Conservation (phyloP, 1,140 invertebrate species). For the Drosophila carrolli region DNA sequence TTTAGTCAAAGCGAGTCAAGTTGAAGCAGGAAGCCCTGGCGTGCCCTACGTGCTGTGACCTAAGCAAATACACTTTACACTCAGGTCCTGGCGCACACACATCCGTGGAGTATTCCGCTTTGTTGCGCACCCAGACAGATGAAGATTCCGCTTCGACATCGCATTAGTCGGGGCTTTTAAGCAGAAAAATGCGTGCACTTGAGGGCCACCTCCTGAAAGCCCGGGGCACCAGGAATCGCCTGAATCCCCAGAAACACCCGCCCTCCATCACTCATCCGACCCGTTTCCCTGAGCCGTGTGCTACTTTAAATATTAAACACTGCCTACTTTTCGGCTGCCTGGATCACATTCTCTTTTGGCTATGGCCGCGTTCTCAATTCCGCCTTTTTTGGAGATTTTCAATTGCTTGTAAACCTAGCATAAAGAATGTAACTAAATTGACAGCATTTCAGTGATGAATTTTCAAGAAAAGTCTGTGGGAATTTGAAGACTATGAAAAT, state of each 20-base stretch:
- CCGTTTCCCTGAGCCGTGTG: slow-evolving; percentile 7
- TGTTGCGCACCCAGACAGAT: slow-evolving; percentile 72
- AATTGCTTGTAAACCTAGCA: not conserved
- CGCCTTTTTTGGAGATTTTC: not conserved
- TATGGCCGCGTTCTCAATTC: not conserved
- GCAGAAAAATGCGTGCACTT: slow-evolving; percentile 83
- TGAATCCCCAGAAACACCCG: slow-evolving; percentile 16
- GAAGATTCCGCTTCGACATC: slow-evolving; percentile 51
- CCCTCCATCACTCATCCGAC: slow-evolving; percentile 27
- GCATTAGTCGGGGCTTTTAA: slow-evolving; percentile 82
- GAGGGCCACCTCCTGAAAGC: slow-evolving; percentile 29
- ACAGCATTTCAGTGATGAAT: too few relatives aligned
- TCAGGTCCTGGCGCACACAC: slow-evolving; percentile 5
- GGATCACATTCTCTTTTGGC: slow-evolving; percentile 19
- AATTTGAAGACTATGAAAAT: too few relatives aligned
- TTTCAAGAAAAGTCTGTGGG: too few relatives aligned
- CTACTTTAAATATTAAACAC: slow-evolving; percentile 58
- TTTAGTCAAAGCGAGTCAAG: slow-evolving; percentile 63
- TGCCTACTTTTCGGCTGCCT: slow-evolving; percentile 57
- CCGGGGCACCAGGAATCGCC: not conserved
- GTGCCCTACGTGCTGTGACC: slow-evolving; percentile 55
- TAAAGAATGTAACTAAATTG: not conserved
- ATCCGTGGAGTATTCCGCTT: slow-evolving; percentile 58
- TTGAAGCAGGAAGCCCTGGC: slow-evolving; percentile 16
- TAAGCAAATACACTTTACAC: slow-evolving; percentile 75